Base-by-base conservation (phyloP, 2,113 vertebrate species). In the Phalacrocorax aristotelis region DNA sequence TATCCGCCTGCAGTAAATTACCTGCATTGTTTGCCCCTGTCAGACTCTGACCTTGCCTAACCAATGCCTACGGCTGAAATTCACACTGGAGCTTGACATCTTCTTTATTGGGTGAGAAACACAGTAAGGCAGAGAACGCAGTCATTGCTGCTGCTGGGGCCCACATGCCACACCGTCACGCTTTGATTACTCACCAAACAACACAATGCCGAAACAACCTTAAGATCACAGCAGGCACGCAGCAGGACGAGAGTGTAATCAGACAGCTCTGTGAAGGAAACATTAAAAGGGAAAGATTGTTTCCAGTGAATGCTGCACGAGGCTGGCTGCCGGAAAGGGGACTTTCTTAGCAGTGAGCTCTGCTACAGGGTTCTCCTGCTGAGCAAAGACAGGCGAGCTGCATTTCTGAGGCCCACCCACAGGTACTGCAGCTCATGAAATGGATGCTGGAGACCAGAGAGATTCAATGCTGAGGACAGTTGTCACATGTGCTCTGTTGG, bases 181-280 rank as follows among this genome's bases (percentile, higher is more conserved):
- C 29, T 49, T 11, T 78, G 34, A 79, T 89, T 62, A 98, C 98
- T 98, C 97, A 98, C 98, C 98, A 98, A 85, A 78, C 72, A 72
- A 51, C 95, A 97, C 55, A 98, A 18, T 0, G 83, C 58, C 0
- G 98, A 93, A 70, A 98, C 84, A 49, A 98, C 87, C 65, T 95
- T 97, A 30, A 98, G 98, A 68, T 98, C 96, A 95, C 98, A 99
- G 97, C 99, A 99, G 89, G 92, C 96, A 42, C 94, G 94, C 95
- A 99, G 97, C 44, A 98, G 81, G 79, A 75, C 93, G 9, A 98
- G 96, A 13, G 97, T 95, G 22, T 98, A 95, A 65, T 97, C 97
- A 48, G 98, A 96, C 98, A 99, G 98, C 97, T 99, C 99, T 99
- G 98, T 44, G 95, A 90, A 97, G 78, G 68, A 65, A 82, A 95